Conservation (phyloP, 2,113 vertebrate genomes). For the Regulus satrapa region DNA sequence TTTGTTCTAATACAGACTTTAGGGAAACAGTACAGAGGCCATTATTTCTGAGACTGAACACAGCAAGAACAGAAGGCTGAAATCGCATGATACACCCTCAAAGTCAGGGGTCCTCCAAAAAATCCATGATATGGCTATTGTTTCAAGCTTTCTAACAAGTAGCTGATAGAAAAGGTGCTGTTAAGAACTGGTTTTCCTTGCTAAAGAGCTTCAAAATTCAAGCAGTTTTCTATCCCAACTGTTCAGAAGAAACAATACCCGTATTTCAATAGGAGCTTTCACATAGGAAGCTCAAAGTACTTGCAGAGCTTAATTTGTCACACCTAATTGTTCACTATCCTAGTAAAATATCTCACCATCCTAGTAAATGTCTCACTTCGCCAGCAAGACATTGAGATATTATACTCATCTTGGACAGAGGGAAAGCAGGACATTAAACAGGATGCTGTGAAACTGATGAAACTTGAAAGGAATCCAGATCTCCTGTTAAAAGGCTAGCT, state of each 20-base stretch:
- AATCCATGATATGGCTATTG: neutral
- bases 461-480: neutral
- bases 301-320: neutral
- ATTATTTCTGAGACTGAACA: constrained; percentile 32
- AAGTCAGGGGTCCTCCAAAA: neutral
- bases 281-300: neutral
- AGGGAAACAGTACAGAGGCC: constrained; percentile 10
- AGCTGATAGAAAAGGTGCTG: neutral
- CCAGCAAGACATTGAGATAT: neutral
- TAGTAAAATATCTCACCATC: neutral
- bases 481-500: neutral
- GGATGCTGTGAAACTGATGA: neutral
- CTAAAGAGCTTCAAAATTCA: neutral
- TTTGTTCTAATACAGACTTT: constrained; percentile 45
- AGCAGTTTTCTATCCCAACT: neutral
- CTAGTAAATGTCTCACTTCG: neutral
- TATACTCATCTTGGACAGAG: neutral
- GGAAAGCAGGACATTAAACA: neutral
- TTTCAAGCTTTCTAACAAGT: neutral
- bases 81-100: neutral
- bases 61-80: neutral
- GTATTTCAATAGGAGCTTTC: neutral
- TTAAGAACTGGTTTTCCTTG: neutral
- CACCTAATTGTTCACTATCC: neutral
- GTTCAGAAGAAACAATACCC: neutral